Evolutionary conservation across 2,113 vertebrate species (phyloP).

Genomic region (Oplegnathus fasciatus): DNA sequence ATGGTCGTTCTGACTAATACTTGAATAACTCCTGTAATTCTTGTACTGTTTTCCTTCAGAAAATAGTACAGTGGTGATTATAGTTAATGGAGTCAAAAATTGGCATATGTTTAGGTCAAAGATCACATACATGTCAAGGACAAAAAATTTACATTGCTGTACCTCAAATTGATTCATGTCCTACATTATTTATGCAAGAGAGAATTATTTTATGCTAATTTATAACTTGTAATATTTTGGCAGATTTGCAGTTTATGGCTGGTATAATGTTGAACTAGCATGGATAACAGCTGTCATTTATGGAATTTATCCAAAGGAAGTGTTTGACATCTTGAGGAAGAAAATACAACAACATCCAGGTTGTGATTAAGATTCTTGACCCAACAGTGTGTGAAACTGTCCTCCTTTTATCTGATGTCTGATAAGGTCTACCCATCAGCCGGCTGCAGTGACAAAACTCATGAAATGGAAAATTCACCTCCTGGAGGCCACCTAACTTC

Average conservation of each 20-base stretch:
- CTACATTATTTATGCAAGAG: not conserved
- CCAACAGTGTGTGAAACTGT: constrained; percentile 22
- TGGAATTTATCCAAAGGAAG: constrained; percentile 17
- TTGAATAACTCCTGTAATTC: not conserved
- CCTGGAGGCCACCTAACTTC: not conserved
- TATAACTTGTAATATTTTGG: not conserved
- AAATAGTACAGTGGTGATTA: not conserved
- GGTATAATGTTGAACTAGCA: not conserved
- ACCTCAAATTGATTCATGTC: not conserved
- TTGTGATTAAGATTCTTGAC: constrained; percentile 45
- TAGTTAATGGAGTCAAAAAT: not conserved
- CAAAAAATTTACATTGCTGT: not conserved
- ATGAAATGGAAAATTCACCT: constrained; percentile 39
- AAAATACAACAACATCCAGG: constrained; percentile 20
- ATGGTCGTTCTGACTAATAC: not conserved
- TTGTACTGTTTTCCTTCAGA: not conserved
- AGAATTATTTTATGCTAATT: not conserved
- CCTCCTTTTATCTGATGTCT: constrained; percentile 38
- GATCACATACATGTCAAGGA: not conserved
- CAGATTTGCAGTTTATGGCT: not conserved
- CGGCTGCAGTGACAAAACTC: constrained; percentile 9
- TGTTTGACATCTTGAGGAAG: constrained; percentile 16
- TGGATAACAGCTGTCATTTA: not conserved
- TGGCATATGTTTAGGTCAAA: not conserved
- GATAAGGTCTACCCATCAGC: constrained; percentile 35